Conservation (phyloP, 2,113 vertebrate species). For the Gadus macrocephalus region DNA sequence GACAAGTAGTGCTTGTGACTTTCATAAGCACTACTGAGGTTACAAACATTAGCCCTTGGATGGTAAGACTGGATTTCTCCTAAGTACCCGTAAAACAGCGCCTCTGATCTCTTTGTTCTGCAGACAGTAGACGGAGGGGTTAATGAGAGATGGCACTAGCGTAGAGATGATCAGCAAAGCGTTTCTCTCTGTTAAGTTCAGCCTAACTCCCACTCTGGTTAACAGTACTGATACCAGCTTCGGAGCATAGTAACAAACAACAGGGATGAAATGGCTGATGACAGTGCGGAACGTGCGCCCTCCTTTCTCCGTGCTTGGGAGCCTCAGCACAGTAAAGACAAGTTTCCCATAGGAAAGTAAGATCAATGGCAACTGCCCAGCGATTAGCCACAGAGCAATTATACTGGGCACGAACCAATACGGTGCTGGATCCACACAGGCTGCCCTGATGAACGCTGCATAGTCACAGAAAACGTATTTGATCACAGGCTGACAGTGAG, state of each 20-base stretch:
- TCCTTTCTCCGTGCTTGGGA: conserved; percentile 8
- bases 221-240: conserved; percentile 9
- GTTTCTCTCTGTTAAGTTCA: conserved; percentile 24
- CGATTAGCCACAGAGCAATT: not conserved
- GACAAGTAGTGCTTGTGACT: too few species aligned
- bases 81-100: conserved; percentile 7
- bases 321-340: conserved; percentile 26
- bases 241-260: not conserved
- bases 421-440: conserved; percentile 39
- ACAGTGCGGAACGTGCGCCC: conserved; percentile 27
- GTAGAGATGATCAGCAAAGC: conserved; percentile 9
- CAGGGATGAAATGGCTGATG: conserved; percentile 12
- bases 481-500: conserved; percentile 33
- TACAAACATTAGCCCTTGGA: not conserved
- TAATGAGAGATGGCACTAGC: conserved; percentile 18
- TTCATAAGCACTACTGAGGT: too few species aligned
- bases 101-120: conserved; percentile 33
- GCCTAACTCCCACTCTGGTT: conserved; percentile 22
- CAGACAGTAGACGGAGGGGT: conserved; percentile 34
- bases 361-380: conserved; percentile 19
- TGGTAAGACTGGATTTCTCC: not conserved
- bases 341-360: conserved; percentile 24
- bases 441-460: conserved; percentile 22
- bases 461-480: conserved; percentile 34
- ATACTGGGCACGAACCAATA: conserved; percentile 4